A percentile compares a stretch with the other conserved stretches of the same genome.
Conservation (phyloP, 2,797 vertebrate genomes). For the Rhinophrynus dorsalis region DNA sequence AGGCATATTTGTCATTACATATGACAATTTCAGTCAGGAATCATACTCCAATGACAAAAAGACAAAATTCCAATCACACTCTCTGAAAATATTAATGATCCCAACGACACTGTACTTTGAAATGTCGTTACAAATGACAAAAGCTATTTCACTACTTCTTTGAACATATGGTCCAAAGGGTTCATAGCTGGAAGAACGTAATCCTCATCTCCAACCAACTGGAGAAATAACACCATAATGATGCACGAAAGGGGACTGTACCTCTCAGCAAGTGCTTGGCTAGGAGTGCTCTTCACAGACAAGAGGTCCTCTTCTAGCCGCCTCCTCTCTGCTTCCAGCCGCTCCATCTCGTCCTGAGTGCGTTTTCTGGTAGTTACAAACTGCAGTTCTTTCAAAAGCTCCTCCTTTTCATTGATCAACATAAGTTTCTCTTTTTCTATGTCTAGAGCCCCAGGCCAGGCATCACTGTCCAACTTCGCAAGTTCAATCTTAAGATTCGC, state of each 20-base stretch:
- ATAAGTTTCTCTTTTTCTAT: slow-evolving; percentile 77
- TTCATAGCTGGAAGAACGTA: no score
- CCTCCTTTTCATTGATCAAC: slow-evolving; percentile 80
- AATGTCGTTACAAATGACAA: no score
- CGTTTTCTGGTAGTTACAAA: slow-evolving; percentile 73
- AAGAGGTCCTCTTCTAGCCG: slow-evolving; percentile 76
- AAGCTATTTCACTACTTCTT: no score
- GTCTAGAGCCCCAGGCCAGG: slow-evolving; percentile 77
- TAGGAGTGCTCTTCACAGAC: slow-evolving; percentile 65
- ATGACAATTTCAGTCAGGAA: no score
- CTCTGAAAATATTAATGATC: no score
- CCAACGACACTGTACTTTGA: no score
- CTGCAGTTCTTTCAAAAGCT: slow-evolving; percentile 80
- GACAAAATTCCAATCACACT: no score
- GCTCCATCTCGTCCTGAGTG: slow-evolving; percentile 67
- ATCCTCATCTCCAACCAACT: no score
- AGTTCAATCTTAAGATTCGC: slow-evolving; percentile 82
- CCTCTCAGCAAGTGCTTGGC: slow-evolving; percentile 75
- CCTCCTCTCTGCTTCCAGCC: slow-evolving; percentile 71
- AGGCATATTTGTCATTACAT: no score
- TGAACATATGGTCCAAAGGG: no score
- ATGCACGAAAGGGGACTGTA: slow-evolving; percentile 44
- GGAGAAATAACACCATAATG: no score
- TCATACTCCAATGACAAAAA: no score
- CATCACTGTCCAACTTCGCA: slow-evolving; percentile 74